These are phyloP conservation scores for Coelogynopora nodosa DNA, from an alignment of 2,888 invertebrate species.

Conservation along the genomic window DNA sequence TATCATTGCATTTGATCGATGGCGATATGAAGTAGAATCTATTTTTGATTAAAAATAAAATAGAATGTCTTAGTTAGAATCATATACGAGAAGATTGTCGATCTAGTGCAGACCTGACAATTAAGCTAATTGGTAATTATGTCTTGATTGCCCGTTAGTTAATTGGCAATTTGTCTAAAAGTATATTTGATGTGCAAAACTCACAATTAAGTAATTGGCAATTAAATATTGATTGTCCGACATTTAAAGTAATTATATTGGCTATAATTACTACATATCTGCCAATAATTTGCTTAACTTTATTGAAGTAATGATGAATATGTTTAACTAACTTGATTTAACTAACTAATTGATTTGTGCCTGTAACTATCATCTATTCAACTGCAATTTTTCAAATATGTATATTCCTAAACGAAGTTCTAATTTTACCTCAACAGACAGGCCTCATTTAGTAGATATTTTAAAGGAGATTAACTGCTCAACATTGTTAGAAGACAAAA, in stretches of 20 bases:
- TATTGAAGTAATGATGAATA: neutral
- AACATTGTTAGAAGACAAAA: conserved; percentile 22
- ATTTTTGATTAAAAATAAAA: too few relatives aligned
- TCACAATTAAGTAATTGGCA: conserved; percentile 21
- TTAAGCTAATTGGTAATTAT: conserved; percentile 22
- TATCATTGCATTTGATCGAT: too few relatives aligned
- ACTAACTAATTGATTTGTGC: neutral
- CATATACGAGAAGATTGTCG: neutral
- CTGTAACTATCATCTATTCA: conserved; percentile 6
- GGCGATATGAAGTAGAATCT: too few relatives aligned
- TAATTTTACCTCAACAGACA: conserved; percentile 5
- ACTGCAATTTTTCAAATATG: conserved; percentile 10
- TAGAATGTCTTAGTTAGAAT: too few relatives aligned
- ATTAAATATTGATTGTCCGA: conserved; percentile 26
- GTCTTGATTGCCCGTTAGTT: conserved; percentile 28
- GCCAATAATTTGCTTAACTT: conserved; percentile 14
- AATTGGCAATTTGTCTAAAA: conserved; percentile 23
- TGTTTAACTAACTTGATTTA: conserved; percentile 16
- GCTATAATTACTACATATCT: conserved; percentile 31
- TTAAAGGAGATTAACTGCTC: conserved; percentile 7
- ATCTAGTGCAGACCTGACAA: conserved; percentile 30
- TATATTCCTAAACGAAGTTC: neutral
- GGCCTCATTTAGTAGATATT: conserved; percentile 19
- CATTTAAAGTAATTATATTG: conserved; percentile 12
- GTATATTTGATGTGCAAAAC: conserved; percentile 24